Base-by-base conservation (phyloP, 2,113 vertebrate genomes). In the Hydrochoerus hydrochaeris region DNA sequence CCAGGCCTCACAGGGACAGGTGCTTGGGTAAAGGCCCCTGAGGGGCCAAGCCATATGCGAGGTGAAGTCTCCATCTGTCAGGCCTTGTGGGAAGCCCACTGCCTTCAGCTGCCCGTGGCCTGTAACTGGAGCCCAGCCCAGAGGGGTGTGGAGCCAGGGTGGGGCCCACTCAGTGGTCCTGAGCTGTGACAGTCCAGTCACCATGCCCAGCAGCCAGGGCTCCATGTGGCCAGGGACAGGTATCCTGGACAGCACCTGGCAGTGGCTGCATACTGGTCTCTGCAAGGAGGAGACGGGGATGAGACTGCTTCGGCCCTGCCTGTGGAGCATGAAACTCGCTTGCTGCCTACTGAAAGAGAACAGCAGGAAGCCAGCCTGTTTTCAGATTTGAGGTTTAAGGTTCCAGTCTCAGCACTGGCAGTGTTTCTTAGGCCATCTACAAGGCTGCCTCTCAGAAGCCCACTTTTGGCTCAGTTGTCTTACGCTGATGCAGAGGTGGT, bases 161-260 rank as follows among this genome's bases (percentile, higher is more conserved):
- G 28, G 5, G 69, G 12, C 54, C 54, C 58, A 16, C 38, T 16
- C 44, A 46, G 46, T 2, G 41, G 38, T 41, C 26, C 13, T 8
- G 9, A 3, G 22, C 3, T 58, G 54, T 63, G 26, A 46, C 26
- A 5, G 5, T 41, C 28, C 1, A 0, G 13, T 35, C 38, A 7
- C 85, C 1, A 0, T 1, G 7, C 75, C 41, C 38, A 38, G 63
- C 78, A 7, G 1, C 44, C 38, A 4, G 3, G 44, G 20, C 44
- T 46, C 17, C 52, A 58, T 12, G 57, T 26, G 46, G 65, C 22
- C 16, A 54, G 3, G 0, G 32, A 30, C 14, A 1, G 32, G 32
- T 12, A 0, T 16, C 26, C 41, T 52, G 6, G 41, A 26, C 8
- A 35, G 60, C 77, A 12, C 52, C 44, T 1, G 14, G 9, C 22